A percentile compares a stretch with the other conserved stretches of the same genome.
phyloP scores from a whole-genome alignment of 2,113 vertebrate species.

The Paramormyrops kingsleyae region DNA sequence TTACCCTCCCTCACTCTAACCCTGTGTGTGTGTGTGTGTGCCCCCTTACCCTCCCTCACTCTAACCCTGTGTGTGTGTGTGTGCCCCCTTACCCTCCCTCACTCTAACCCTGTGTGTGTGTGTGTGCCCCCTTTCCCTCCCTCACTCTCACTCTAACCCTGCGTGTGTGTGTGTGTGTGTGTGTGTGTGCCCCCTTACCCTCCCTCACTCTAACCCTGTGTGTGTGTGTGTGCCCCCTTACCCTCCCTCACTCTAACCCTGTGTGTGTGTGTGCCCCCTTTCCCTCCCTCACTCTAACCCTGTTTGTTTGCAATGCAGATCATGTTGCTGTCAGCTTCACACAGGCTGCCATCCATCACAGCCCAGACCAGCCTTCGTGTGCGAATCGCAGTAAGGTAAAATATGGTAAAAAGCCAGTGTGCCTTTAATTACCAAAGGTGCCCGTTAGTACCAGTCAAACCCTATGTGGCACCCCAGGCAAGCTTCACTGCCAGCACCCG shows the following conservation, averaged over 20 bases:
- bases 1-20: no score
- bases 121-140: no score
- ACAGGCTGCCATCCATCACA: not conserved
- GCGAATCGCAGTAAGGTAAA: not conserved
- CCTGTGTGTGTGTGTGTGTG: not conserved
- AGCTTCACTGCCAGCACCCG: not conserved
- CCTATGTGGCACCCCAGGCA: not conserved
- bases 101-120: no score
- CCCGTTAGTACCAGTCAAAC: not conserved
- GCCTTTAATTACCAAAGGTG: not conserved
- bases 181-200: no score
- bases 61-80: not conserved
- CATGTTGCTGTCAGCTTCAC: not conserved
- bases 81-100: no score
- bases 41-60: no score
- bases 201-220: no score
- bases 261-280: not conserved
- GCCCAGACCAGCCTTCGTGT: not conserved
- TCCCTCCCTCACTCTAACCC: not conserved
- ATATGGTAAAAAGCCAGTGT: not conserved
- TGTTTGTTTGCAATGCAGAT: conserved; percentile 5
- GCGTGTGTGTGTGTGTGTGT: no score
- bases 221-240: not conserved
- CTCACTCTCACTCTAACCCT: not conserved
- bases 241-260: no score